phyloP scores from a whole-genome alignment of 2,113 vertebrate species.

The Tragelaphus imberbis region DNA sequence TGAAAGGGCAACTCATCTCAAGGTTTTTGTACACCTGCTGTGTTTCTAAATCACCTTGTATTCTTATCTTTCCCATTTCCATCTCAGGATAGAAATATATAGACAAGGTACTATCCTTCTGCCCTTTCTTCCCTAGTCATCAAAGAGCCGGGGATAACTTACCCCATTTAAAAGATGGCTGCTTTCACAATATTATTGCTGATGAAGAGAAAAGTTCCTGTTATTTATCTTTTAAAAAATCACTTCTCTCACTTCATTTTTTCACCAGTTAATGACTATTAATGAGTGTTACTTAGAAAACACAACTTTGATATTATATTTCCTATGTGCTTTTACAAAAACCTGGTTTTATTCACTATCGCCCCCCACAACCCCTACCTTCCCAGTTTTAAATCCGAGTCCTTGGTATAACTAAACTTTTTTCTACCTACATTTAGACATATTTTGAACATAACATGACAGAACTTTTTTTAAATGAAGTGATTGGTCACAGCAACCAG shows the following conservation, averaged over 20 bases:
- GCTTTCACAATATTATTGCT: background rate
- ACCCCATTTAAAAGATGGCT: background rate
- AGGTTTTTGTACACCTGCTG: background rate
- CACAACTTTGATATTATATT: background rate
- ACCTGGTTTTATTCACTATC: background rate
- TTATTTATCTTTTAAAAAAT: background rate
- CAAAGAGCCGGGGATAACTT: background rate
- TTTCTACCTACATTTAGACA: background rate
- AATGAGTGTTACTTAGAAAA: background rate
- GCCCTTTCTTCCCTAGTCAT: background rate
- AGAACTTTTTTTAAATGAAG: conserved; percentile 39
- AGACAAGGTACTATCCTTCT: background rate
- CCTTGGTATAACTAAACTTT: background rate
- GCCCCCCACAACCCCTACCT: background rate
- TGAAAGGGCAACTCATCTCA: background rate
- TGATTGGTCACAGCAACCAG: background rate
- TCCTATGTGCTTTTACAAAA: background rate
- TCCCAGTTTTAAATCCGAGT: conserved; percentile 3
- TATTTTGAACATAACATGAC: conserved; percentile 1
- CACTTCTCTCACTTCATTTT: background rate
- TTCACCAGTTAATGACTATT: background rate
- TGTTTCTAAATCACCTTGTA: background rate
- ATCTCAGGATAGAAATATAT: background rate
- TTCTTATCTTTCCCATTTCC: background rate
- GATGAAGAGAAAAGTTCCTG: background rate